Evolutionary conservation across 2,888 invertebrate genomes (phyloP).

Genomic region (Eulithis testata): DNA sequence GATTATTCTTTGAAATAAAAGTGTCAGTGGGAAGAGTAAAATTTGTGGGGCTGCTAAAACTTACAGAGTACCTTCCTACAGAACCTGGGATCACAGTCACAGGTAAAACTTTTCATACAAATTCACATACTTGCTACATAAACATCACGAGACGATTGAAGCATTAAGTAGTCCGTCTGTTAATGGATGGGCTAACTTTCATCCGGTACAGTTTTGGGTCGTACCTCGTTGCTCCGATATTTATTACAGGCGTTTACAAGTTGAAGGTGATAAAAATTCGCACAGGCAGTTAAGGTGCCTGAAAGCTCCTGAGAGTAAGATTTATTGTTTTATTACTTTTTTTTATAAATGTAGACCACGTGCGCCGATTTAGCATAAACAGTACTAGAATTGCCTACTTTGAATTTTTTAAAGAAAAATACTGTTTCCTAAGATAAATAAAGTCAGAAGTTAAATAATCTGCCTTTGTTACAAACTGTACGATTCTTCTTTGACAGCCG

Average conservation of each 20-base stretch:
- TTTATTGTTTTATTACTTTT: constrained; percentile 12
- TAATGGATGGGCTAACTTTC: constrained; percentile 23
- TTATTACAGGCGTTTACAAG: constrained; percentile 36
- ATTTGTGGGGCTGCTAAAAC: no score
- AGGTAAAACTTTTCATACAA: constrained; percentile 19
- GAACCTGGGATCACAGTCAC: not conserved
- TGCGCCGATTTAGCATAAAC: not conserved
- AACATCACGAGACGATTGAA: constrained; percentile 17
- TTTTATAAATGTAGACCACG: constrained; percentile 4
- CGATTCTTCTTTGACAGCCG: no score
- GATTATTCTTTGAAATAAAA: no score
- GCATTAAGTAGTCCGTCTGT: constrained; percentile 26
- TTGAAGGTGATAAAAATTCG: constrained; percentile 28
- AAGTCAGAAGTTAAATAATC: no score
- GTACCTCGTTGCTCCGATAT: constrained; percentile 24
- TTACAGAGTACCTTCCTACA: no score
- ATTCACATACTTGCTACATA: constrained; percentile 15
- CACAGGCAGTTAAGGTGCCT: constrained; percentile 12
- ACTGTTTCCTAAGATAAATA: no score
- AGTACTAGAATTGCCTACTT: not conserved
- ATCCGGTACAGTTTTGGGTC: constrained; percentile 16
- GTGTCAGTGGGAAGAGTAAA: no score
- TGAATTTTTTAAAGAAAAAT: no score
- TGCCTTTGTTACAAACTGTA: no score
- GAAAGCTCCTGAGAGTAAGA: constrained; percentile 6